Conservation (phyloP, 2,888 invertebrate genomes). For the Nymphalis urticae region DNA sequence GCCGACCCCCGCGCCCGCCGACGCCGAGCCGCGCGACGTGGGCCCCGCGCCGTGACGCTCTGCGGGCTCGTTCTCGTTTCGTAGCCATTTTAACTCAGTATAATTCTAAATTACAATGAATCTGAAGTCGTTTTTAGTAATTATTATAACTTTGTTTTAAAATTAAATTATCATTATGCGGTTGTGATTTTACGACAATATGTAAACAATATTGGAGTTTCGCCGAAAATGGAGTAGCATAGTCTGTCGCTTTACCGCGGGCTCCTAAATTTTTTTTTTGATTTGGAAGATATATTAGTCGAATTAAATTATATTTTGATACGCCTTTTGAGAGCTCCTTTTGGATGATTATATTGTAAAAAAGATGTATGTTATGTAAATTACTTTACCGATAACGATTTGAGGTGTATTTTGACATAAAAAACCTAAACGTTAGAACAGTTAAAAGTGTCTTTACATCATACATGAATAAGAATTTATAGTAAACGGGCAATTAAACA, state of each 20-base stretch:
- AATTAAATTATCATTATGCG: background rate
- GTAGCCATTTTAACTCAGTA: no score
- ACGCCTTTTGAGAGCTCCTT: slow-evolving; percentile 17
- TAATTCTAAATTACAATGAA: no score
- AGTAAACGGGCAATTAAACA: background rate
- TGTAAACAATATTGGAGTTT: background rate
- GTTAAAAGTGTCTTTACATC: background rate
- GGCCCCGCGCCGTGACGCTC: slow-evolving; percentile 28
- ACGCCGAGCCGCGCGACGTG: slow-evolving; percentile 34
- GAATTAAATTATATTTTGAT: slow-evolving; percentile 15
- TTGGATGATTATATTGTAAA: slow-evolving; percentile 6
- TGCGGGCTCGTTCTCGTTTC: no score
- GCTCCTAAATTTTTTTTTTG: background rate
- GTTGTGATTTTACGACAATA: slow-evolving; percentile 6
- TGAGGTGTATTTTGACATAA: background rate
- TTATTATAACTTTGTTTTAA: background rate
- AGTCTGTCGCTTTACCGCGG: background rate
- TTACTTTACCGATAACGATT: background rate
- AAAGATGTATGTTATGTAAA: background rate
- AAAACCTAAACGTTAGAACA: background rate
- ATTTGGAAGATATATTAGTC: background rate
- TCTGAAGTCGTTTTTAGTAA: no score
- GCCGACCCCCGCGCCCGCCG: slow-evolving; percentile 34
- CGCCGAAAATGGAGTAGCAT: background rate
- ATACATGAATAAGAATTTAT: no score